A percentile compares a stretch with the other conserved stretches of the same genome.
Conservation (phyloP, 2,113 vertebrate species). For the Chiloscyllium plagiosum region DNA sequence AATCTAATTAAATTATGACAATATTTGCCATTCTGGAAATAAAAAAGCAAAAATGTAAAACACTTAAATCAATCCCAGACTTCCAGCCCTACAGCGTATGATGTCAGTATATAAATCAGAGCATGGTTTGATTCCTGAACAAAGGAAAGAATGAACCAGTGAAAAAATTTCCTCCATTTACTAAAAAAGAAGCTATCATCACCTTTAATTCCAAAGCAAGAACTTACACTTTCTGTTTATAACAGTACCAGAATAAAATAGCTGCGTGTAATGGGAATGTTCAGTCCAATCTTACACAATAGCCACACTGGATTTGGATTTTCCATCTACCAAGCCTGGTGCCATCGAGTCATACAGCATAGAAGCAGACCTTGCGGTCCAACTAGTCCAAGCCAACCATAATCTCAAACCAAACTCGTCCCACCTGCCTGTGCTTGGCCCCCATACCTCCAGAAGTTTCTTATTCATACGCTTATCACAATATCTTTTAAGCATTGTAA, state of each 20-base stretch:
- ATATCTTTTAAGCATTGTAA: no score
- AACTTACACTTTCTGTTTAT: background rate
- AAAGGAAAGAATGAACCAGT: slow-evolving; percentile 21
- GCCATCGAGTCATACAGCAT: no score
- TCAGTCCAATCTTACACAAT: background rate
- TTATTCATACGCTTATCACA: no score
- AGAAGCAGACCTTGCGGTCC: no score
- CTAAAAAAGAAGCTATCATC: background rate
- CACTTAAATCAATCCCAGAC: slow-evolving; percentile 32
- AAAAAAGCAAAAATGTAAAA: background rate
- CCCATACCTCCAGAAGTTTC: no score
- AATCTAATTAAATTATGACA: background rate
- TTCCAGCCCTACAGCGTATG: background rate
- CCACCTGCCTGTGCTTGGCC: no score
- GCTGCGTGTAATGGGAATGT: background rate
- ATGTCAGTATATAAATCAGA: slow-evolving; percentile 36
- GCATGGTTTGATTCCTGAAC: slow-evolving; percentile 37
- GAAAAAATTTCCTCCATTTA: background rate
- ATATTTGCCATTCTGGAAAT: background rate
- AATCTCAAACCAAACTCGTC: no score
- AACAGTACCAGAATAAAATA: background rate
- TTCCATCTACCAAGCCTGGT: background rate
- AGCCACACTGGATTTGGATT: background rate
- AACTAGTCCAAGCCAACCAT: no score
- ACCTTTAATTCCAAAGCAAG: background rate